Base-by-base conservation (phyloP, 2,888 invertebrate species). In the Nephrocerus scutellatus region DNA sequence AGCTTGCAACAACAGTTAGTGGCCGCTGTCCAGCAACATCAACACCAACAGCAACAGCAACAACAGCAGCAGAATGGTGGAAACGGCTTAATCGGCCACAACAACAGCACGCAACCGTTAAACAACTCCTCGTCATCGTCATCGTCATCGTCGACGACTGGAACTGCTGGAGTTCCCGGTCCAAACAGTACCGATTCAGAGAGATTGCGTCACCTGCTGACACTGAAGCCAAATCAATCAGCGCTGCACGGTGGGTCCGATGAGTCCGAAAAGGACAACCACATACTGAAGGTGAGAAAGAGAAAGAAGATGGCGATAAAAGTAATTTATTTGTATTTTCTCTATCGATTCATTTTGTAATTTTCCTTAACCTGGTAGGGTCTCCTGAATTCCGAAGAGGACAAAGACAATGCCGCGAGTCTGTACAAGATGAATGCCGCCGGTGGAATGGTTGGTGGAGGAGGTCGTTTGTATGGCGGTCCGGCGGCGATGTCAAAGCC, bases 131-230 rank as follows among this genome's bases (percentile, higher is more conserved):
- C n/a, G n/a, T n/a, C n/a, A n/a, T n/a, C n/a, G n/a, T n/a, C n/a
- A n/a, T n/a, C n/a, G n/a, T n/a, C n/a, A n/a, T n/a, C n/a, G n/a
- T n/a, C n/a, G n/a, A n/a, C n/a, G n/a, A n/a, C n/a, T n/a, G n/a
- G n/a, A n/a, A 41, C 33, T 16, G 25, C 37, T 18, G 24, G n/a
- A 22, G 56, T 67, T 60, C 70, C 73, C 57, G 72, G 77, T 66
- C 74, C 75, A 54, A 81, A 46, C 62, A 39, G 43, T 47, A 44
- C 56, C 21, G 70, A 71, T 47, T 72, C 74, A n/a, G 74, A 72
- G 40, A 62, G 72, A 37, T 57, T 74, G 34, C 64, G 74, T 35
- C 72, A 72, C 53, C 59, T 74, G 46, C 57, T 74, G 43, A 72
- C 70, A 45, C 64, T 65, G 40, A 62, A 68, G 52, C 54, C 65